These are phyloP conservation scores for Ctenosaura bakeri DNA, from an alignment of 2,797 vertebrate species.

Conservation along the genomic window DNA sequence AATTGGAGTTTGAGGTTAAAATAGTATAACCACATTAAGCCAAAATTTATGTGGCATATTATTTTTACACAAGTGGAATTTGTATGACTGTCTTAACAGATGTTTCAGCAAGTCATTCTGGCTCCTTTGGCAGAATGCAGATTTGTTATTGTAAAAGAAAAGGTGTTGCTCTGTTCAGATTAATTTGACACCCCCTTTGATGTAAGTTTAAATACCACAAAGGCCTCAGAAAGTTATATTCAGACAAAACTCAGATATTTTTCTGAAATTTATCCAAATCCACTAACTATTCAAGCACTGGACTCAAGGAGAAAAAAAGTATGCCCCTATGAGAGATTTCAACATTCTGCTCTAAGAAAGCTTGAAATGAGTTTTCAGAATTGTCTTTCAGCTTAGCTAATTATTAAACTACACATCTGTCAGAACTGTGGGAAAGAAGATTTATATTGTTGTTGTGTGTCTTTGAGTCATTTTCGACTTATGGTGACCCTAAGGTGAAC, in stretches of 20 bases:
- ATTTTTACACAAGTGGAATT: conserved; percentile 62
- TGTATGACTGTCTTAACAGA: conserved; percentile 56
- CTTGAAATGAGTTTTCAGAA: not conserved
- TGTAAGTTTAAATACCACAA: conserved; percentile 5
- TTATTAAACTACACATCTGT: not conserved
- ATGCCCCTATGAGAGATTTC: conserved; percentile 6
- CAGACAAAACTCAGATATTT: accelerated
- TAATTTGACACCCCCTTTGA: conserved; percentile 2
- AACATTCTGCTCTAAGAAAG: conserved; percentile 12
- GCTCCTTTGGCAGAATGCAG: conserved; percentile 32
- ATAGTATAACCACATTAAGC: conserved; percentile 22
- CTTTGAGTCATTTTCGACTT: too few species aligned
- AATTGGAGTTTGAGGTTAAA: conserved; percentile 57
- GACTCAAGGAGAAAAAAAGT: not conserved
- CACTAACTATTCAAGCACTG: accelerated
- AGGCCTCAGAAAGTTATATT: conserved; percentile 31
- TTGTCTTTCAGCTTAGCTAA: conserved; percentile 28
- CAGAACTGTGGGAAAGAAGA: not conserved
- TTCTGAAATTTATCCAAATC: conserved; percentile 15
- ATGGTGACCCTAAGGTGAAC: too few species aligned
- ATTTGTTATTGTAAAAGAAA: conserved; percentile 49
- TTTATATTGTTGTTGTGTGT: too few species aligned
- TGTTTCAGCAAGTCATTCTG: conserved; percentile 54
- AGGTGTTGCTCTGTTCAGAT: conserved; percentile 21
- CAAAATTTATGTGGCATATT: conserved; percentile 53